Evolutionary conservation across 1,140 invertebrate species (phyloP).

Genomic region (Protaetia brevitarsis): DNA sequence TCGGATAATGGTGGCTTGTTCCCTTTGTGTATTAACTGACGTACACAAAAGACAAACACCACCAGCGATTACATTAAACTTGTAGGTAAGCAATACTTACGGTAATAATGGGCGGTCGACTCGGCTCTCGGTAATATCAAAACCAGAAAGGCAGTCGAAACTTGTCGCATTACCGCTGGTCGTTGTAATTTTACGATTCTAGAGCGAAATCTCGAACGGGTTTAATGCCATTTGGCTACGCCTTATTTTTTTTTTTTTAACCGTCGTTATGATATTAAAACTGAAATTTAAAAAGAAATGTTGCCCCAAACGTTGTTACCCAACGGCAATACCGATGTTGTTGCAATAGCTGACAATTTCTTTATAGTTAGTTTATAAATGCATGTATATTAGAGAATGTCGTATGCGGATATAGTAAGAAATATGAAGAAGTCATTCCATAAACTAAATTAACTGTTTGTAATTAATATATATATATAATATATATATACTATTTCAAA

Average conservation of each 20-base stretch:
- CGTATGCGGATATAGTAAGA: too few relatives aligned
- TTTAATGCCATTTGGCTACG: background rate
- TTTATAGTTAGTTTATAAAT: too few relatives aligned
- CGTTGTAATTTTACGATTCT: slow-evolving; percentile 5
- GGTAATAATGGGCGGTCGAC: background rate
- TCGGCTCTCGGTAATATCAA: slow-evolving; percentile 1
- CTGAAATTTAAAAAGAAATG: too few relatives aligned
- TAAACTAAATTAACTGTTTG: too few relatives aligned
- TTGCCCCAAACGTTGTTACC: too few relatives aligned
- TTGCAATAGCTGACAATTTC: too few relatives aligned
- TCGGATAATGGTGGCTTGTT: slow-evolving; percentile 21
- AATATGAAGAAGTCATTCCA: too few relatives aligned
- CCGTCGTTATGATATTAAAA: background rate
- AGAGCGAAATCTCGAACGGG: background rate
- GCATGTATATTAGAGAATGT: too few relatives aligned
- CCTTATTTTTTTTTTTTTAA: background rate
- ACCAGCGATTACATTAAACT: slow-evolving; percentile 2
- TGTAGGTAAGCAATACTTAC: background rate
- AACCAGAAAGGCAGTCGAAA: slow-evolving; percentile 8
- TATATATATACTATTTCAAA: too few relatives aligned
- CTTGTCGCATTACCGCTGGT: slow-evolving; percentile 1
- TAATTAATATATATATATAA: too few relatives aligned
- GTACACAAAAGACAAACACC: slow-evolving; percentile 21
- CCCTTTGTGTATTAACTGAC: slow-evolving; percentile 16
- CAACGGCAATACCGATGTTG: too few relatives aligned